Conservation (phyloP, 2,888 invertebrate genomes). For the Acleris emargana region DNA sequence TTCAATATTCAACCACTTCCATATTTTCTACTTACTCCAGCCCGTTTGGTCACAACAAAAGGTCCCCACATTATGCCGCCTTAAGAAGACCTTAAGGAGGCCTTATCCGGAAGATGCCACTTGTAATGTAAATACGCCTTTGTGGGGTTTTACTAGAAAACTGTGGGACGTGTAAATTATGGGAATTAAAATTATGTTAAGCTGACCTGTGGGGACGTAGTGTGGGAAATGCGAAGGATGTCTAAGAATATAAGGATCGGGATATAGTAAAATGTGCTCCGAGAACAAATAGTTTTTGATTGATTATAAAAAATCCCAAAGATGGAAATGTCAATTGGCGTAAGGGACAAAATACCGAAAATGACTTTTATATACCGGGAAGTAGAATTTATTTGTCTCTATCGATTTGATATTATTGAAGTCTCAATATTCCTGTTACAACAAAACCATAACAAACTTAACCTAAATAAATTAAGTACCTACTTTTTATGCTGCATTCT, state of each 20-base stretch:
- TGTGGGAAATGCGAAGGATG: background rate
- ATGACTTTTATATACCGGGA: too few species aligned
- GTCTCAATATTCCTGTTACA: too few species aligned
- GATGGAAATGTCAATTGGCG: too few species aligned
- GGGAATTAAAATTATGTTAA: constrained; percentile 30
- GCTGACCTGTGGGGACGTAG: constrained; percentile 10
- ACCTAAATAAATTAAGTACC: too few species aligned
- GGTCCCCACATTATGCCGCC: constrained; percentile 74
- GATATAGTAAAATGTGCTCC: too few species aligned
- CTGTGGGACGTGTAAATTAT: constrained; percentile 31
- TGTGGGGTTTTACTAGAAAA: constrained; percentile 52
- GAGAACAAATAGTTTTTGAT: too few species aligned
- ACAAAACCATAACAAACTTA: too few species aligned
- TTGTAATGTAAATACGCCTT: constrained; percentile 79
- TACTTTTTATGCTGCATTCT: too few species aligned
- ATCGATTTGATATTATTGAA: too few species aligned
- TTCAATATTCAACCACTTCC: constrained; percentile 21
- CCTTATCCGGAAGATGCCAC: constrained; percentile 78
- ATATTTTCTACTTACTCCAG: constrained; percentile 14
- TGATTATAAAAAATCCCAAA: too few species aligned
- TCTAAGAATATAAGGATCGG: background rate
- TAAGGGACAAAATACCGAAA: too few species aligned
- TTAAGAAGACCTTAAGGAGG: constrained; percentile 67
- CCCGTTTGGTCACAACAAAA: constrained; percentile 67
- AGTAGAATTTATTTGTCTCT: too few species aligned